Conservation (phyloP, 2,797 vertebrate species). For the Cirrhinus mrigala region DNA sequence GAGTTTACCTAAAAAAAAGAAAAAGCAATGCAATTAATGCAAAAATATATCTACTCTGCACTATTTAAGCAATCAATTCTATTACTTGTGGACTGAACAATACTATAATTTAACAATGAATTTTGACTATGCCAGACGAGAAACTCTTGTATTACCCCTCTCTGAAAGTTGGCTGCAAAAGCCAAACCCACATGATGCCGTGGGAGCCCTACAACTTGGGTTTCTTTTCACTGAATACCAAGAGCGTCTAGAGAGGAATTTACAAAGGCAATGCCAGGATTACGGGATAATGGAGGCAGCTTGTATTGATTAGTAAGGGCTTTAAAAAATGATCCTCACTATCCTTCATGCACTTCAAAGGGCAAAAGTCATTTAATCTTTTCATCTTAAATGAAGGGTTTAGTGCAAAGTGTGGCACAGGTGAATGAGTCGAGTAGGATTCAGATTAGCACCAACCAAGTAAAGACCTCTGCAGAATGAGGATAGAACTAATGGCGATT, state of each 20-base stretch:
- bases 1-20: constrained; percentile 47
- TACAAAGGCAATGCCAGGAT: constrained; percentile 58
- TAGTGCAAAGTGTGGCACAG: constrained; percentile 38
- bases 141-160: constrained; percentile 1
- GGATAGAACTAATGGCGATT: constrained; percentile 58
- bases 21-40: background rate
- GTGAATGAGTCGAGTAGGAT: constrained; percentile 35
- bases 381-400: constrained; percentile 53
- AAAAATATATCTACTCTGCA: background rate
- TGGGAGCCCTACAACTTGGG: constrained; percentile 41
- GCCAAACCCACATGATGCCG: constrained; percentile 43
- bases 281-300: constrained; percentile 58
- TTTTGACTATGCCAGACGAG: constrained; percentile 12
- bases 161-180: constrained; percentile 13
- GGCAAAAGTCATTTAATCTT: constrained; percentile 57
- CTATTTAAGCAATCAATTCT: background rate
- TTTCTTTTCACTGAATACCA: constrained; percentile 51
- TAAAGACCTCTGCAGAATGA: constrained; percentile 43
- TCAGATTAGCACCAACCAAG: constrained; percentile 27
- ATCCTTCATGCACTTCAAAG: constrained; percentile 59
- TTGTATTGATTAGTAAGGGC: constrained; percentile 60
- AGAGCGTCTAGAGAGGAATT: constrained; percentile 50
- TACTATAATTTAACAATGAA: background rate
- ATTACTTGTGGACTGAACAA: background rate
- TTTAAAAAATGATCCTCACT: constrained; percentile 56